These are phyloP conservation scores for Hydrotaea cyrtoneurina DNA, from an alignment of 2,888 invertebrate species.

Conservation along the genomic window DNA sequence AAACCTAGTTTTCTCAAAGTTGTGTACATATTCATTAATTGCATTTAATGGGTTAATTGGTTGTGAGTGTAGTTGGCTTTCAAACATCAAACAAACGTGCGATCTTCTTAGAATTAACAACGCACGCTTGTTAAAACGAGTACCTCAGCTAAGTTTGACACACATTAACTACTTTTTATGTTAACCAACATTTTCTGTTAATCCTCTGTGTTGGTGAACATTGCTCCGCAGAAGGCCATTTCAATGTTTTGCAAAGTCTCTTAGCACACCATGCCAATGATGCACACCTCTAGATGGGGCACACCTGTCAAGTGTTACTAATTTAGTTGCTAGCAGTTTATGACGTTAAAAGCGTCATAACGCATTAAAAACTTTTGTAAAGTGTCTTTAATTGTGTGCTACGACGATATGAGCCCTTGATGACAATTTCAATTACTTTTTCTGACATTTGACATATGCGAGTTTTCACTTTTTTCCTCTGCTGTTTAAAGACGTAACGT, in stretches of 20 bases:
- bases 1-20: too few species aligned
- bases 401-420: conserved; percentile 2
- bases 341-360: conserved; percentile 19
- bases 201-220: too few species aligned
- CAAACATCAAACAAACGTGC: too few species aligned
- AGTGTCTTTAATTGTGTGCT: conserved; percentile 21
- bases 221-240: too few species aligned
- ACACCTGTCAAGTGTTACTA: conserved; percentile 17
- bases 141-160: too few species aligned
- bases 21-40: too few species aligned
- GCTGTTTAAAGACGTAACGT: conserved; percentile 19
- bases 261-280: neutral
- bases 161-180: too few species aligned
- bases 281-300: neutral
- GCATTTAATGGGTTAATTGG: too few species aligned
- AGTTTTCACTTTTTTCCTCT: conserved; percentile 58
- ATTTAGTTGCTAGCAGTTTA: conserved; percentile 11
- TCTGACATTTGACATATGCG: conserved; percentile 60
- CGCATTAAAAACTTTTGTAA: neutral
- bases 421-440: conserved; percentile 40
- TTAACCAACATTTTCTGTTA: too few species aligned
- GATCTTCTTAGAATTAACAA: too few species aligned
- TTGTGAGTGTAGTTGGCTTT: too few species aligned
- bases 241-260: neutral
- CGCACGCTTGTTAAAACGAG: too few species aligned